Percentiles rank a stretch among this genome's conserved stretches.
Evolutionary conservation across 2,888 invertebrate genomes (phyloP).

Genomic region (Leucoptera coffeella): DNA sequence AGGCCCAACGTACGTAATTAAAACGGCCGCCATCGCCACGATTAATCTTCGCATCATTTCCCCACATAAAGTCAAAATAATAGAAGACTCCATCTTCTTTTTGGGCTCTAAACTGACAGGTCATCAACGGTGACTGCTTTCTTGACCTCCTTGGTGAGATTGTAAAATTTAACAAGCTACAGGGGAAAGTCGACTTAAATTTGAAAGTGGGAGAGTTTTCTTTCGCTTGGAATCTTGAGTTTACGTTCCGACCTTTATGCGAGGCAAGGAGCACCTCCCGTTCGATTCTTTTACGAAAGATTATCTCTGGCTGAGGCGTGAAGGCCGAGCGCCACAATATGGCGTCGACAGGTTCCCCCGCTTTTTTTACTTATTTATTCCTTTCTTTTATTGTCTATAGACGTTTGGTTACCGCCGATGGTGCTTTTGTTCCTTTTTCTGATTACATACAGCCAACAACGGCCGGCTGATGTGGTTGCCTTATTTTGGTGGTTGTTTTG

Average conservation of each 20-base stretch:
- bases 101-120: slow-evolving; percentile 48
- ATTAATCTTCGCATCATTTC: slow-evolving; percentile 50
- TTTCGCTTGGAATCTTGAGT: too few species aligned
- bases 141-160: too few species aligned
- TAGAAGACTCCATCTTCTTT: slow-evolving; percentile 50
- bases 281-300: slow-evolving; percentile 49
- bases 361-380: slow-evolving; percentile 51
- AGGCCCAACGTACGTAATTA: slow-evolving; percentile 25
- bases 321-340: slow-evolving; percentile 55
- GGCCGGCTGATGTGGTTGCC: too few species aligned
- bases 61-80: slow-evolving; percentile 53
- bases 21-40: slow-evolving; percentile 49
- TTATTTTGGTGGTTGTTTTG: too few species aligned
- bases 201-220: too few species aligned
- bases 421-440: too few species aligned
- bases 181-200: too few species aligned
- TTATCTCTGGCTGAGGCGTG: slow-evolving; percentile 53
- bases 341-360: slow-evolving; percentile 55
- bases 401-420: too few species aligned
- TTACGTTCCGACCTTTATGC: too few species aligned
- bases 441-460: too few species aligned
- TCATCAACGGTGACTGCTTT: slow-evolving; percentile 52
- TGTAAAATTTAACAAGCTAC: too few species aligned
- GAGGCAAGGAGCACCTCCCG: slow-evolving; percentile 45
- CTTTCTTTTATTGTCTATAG: slow-evolving; percentile 44